Conservation (phyloP, 64 coral and sea anemone species). For the Porites lutea region DNA sequence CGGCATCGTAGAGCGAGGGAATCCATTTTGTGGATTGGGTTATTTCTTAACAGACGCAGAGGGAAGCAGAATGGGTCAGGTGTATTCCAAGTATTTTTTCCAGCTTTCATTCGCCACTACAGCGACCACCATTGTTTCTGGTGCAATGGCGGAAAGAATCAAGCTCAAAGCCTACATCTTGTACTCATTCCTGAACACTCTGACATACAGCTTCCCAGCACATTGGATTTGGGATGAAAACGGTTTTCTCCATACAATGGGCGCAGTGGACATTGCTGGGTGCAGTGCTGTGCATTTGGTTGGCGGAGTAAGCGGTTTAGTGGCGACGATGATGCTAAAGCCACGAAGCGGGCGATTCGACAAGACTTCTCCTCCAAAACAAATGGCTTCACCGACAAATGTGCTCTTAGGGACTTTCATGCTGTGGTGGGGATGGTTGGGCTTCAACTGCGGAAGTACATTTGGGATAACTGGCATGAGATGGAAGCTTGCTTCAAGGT, state of each 20-base stretch:
- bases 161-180: conserved; percentile 42
- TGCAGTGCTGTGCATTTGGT: conserved; percentile 59
- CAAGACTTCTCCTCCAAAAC: not conserved
- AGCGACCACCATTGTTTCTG: conserved; percentile 64
- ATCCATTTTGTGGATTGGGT: conserved; percentile 13
- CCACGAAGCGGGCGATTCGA: conserved; percentile 74
- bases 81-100: conserved; percentile 55
- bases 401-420: conserved; percentile 85
- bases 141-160: conserved; percentile 57
- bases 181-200: conserved; percentile 49
- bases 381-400: conserved; percentile 77
- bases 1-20: not conserved
- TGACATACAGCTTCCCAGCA: conserved; percentile 44
- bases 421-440: conserved; percentile 91
- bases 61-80: conserved; percentile 25
- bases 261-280: conserved; percentile 57
- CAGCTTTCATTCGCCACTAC: conserved; percentile 59
- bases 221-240: conserved; percentile 52
- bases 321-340: conserved; percentile 71
- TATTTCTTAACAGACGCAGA: conserved; percentile 48
- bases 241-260: conserved; percentile 52
- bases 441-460: conserved; percentile 87
- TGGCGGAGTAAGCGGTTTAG: conserved; percentile 63
- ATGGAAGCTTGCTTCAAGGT: conserved; percentile 66
- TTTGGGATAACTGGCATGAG: conserved; percentile 80